Base-by-base conservation (phyloP, 2,797 vertebrate species). In the Oreonectes daqikongensis region DNA sequence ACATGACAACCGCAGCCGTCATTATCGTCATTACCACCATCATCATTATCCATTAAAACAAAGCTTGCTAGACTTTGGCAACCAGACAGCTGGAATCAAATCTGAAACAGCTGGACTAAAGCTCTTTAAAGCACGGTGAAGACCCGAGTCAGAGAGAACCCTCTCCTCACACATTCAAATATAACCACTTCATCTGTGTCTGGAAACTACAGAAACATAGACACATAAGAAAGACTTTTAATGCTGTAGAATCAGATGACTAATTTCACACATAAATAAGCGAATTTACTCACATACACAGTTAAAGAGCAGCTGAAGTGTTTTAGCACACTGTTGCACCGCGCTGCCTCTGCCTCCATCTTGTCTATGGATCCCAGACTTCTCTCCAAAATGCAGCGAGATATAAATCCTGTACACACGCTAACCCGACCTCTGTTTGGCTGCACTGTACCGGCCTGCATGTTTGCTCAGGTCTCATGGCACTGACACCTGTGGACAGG, bases 401-500 rank as follows among this genome's bases (percentile, higher is more conserved):
- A 75, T 66, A 75, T 59, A 67, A 75, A 75, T 75, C n/a, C 64
- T 32, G 40, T 12, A 28, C 60, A n/a, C 63, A 32, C 26, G 48
- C 18, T 55, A 74, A 66, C 24, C 63, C 50, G 22, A 65, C 46
- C 24, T 74, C 30, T 20, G 18, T 22, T 42, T 74, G 72, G 48
- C 61, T 74, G 22, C 24, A 17, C 14, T 17, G 53, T n/a, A n/a
- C n/a, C 60, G 28, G n/a, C n/a, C 48, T 75, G 73, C 73, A 3
- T 75, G 64, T 68, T 67, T 59, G 64, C 52, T 75, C 73, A 75
- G 73, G 73, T 67, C 73, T 48, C 50, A 11, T 30, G 35, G 61
- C 8, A 32, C 64, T 30, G 64, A 75, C 73, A 75, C 73, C 73
- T 68, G 64, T 75, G 73, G 38, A 38, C 55, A 67, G 52, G 73